These are phyloP conservation scores for Alitta virens DNA, from an alignment of 2,888 invertebrate species.

Conservation along the genomic window DNA sequence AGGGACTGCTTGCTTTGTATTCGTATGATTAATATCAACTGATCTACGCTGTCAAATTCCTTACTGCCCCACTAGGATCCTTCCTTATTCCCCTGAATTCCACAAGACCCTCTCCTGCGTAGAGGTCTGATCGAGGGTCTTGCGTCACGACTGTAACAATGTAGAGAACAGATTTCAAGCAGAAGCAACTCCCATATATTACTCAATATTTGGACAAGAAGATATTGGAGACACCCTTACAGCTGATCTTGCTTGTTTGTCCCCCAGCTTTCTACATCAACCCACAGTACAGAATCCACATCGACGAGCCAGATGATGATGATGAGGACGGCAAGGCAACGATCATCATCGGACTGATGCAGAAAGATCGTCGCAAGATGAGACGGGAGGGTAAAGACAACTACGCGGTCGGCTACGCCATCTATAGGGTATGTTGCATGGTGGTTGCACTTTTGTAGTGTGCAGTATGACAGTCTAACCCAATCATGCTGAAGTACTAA, in stretches of 20 bases:
- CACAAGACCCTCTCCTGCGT: too few relatives aligned
- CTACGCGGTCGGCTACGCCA: constrained; percentile 91
- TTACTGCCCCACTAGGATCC: too few relatives aligned
- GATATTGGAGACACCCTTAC: too few relatives aligned
- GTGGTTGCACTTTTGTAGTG: too few relatives aligned
- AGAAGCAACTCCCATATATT: too few relatives aligned
- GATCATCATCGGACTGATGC: constrained; percentile 91
- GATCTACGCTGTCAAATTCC: too few relatives aligned
- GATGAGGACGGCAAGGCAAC: constrained; percentile 84
- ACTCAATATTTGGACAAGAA: too few relatives aligned
- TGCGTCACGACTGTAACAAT: not conserved
- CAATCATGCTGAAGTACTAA: too few relatives aligned
- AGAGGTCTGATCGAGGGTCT: not conserved
- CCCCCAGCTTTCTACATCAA: constrained; percentile 48
- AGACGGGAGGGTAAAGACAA: constrained; percentile 87
- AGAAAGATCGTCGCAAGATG: constrained; percentile 89
- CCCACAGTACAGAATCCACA: constrained; percentile 53
- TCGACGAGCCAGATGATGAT: constrained; percentile 57
- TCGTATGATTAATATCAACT: too few relatives aligned
- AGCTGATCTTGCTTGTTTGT: too few relatives aligned
- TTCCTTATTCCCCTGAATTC: not conserved
- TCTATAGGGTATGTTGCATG: constrained; percentile 79
- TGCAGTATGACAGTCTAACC: too few relatives aligned
- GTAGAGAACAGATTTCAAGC: not conserved
- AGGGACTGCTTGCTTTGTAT: too few relatives aligned